A percentile compares a stretch with the other conserved stretches of the same genome.
phyloP scores from a whole-genome alignment of 1,140 invertebrate genomes.

The Danaus plexippus region DNA sequence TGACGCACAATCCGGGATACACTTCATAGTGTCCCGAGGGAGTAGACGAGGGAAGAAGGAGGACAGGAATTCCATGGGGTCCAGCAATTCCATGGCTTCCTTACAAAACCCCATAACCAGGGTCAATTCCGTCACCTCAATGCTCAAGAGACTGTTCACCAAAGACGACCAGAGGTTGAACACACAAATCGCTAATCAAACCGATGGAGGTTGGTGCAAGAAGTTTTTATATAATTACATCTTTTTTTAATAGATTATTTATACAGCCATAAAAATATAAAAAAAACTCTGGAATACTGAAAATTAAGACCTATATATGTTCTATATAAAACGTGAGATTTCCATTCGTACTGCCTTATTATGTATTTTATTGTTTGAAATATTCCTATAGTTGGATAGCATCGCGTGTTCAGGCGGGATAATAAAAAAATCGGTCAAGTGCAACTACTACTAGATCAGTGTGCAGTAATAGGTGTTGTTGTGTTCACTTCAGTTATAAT shows the following conservation, averaged over 20 bases:
- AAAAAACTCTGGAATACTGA: no score
- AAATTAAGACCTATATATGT: no score
- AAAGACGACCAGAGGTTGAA: conserved; percentile 74
- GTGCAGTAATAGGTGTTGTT: no score
- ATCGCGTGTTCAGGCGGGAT: conserved; percentile 1
- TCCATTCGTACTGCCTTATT: no score
- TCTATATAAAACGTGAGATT: no score
- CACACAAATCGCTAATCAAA: conserved; percentile 30
- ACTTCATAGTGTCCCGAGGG: conserved; percentile 77
- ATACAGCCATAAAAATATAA: no score
- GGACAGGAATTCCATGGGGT: conserved; percentile 65
- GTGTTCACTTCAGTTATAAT: no score
- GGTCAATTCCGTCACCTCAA: conserved; percentile 81
- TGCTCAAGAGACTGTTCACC: conserved; percentile 82
- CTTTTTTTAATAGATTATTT: no score
- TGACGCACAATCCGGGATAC: conserved; percentile 78
- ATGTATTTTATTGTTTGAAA: no score
- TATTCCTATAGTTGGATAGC: no score
- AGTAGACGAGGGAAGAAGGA: conserved; percentile 59
- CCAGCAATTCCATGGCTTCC: conserved; percentile 66
- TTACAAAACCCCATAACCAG: conserved; percentile 76
- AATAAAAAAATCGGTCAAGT: conserved; percentile 22
- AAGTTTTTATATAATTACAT: no score
- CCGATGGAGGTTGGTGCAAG: conserved; percentile 45
- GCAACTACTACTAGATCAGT: conserved; percentile 7